Evolutionary conservation across 2,797 vertebrate genomes (phyloP), one percentile per base, ranked within the genome.

Genomic region (Cryptoprocta ferox): DNA sequence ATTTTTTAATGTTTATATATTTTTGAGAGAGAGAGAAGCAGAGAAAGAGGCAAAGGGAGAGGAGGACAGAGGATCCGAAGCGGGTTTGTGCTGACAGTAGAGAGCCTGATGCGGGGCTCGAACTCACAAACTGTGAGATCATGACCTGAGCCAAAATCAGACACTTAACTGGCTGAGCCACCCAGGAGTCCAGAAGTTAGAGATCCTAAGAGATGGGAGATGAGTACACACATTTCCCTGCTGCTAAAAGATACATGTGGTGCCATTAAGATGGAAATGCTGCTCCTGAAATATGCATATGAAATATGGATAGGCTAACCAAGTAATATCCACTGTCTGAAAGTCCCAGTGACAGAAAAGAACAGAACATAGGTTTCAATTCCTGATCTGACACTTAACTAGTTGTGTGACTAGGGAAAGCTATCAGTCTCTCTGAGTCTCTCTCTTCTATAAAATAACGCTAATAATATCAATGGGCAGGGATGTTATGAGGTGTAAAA

Each of bases 351-450:
- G 18, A 45, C n/a, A 32, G 30, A 53, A 30, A 45, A 73, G 56
- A 87, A 11, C 2, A 59, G 21, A 2, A 53, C 4, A 16, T 45
- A 6, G 42, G 30, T 63, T 91, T 59, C 18, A 45, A 30, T 42
- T 39, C 9, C 66, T 16, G 30, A 7, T 59, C 37, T 92, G 42
- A 63, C 48, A 19, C 26, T 32, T 4, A 61, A 50, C 15, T 78
- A 26, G 45, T 32, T 59, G 24, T 39, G 32, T 42, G 45, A 42
- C 11, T 59, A 37, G 16, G 2, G 4, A 81, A 76, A 68, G 19
- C 45, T n/a, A 91, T 91, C 94, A 32, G n/a, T 53, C 13, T 78
- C 18, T 37, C 21, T n/a, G 53, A 84, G 56, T 75, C n/a, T 81
- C 19, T 37, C 39, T 21, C 59, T 39, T 21, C 66, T 68, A 45